Conservation (phyloP, 2,888 invertebrate genomes). For the Miltochrista miniata region DNA sequence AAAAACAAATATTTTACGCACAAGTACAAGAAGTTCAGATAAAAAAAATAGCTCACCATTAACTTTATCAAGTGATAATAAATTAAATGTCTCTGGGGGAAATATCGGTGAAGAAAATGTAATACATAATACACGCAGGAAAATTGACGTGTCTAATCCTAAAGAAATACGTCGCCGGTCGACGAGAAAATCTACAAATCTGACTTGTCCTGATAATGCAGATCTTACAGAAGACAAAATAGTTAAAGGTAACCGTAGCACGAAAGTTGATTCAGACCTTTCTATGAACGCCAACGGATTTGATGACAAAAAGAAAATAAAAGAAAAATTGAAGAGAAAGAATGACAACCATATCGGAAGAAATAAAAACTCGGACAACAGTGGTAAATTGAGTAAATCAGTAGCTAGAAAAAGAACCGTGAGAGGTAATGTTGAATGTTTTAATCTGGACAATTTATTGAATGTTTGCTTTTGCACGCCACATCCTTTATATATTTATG, state of each 20-base stretch:
- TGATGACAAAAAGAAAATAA: constrained; percentile 32
- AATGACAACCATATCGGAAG: constrained; percentile 26
- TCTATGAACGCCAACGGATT: constrained; percentile 2
- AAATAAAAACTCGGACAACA: constrained; percentile 72
- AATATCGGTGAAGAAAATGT: too few species aligned
- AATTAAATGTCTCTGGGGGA: too few species aligned
- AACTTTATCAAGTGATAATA: too few species aligned
- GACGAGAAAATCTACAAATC: constrained; percentile 44
- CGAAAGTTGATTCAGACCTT: constrained; percentile 59
- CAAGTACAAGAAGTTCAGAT: too few species aligned
- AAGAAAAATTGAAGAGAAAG: constrained; percentile 39
- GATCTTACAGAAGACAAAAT: constrained; percentile 18
- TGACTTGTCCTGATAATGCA: constrained; percentile 13
- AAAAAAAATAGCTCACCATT: too few species aligned
- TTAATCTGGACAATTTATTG: background rate
- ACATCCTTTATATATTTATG: too few species aligned
- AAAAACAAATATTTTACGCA: too few species aligned
- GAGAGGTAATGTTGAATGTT: constrained; percentile 51
- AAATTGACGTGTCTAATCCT: constrained; percentile 22
- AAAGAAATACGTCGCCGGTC: constrained; percentile 17
- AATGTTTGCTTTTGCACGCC: too few species aligned
- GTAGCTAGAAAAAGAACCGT: constrained; percentile 55
- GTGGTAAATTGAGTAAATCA: constrained; percentile 74
- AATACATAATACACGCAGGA: too few species aligned
- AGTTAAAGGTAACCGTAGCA: constrained; percentile 42